Conservation (phyloP, 2,888 invertebrate genomes). For the Clistopyga incitator region DNA sequence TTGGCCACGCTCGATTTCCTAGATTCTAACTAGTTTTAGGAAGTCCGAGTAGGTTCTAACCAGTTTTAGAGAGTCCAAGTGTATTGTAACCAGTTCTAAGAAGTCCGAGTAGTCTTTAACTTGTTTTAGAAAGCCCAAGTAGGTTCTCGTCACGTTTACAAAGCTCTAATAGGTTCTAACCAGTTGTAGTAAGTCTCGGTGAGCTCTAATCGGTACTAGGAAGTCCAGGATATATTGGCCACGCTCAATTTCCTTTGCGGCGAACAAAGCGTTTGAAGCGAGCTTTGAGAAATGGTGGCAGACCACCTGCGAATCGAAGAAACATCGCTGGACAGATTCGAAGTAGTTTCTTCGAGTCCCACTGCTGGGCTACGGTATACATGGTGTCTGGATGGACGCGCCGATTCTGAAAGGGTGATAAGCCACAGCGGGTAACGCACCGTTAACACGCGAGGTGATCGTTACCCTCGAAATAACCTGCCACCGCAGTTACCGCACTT, state of each 20-base stretch:
- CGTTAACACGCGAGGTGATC: constrained; percentile 68
- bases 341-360: constrained; percentile 17
- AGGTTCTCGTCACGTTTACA: too few relatives aligned
- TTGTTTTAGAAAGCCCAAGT: too few relatives aligned
- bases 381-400: constrained; percentile 29
- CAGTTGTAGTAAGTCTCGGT: neutral
- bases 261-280: neutral
- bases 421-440: constrained; percentile 55
- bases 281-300: neutral
- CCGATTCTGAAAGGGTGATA: constrained; percentile 57
- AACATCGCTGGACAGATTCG: constrained; percentile 7
- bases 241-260: constrained; percentile 11
- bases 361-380: neutral
- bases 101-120: too few relatives aligned
- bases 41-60: too few relatives aligned
- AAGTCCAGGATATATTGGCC: neutral
- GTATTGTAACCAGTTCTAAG: too few relatives aligned
- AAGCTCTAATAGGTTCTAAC: too few relatives aligned
- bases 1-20: too few relatives aligned
- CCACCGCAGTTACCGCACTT: constrained; percentile 11
- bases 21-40: too few relatives aligned
- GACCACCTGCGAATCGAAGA: neutral
- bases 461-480: constrained; percentile 65
- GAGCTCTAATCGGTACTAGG: neutral
- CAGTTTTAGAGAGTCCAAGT: too few relatives aligned